Conservation (phyloP, 2,888 invertebrate species). For the Tinea pellionella region DNA sequence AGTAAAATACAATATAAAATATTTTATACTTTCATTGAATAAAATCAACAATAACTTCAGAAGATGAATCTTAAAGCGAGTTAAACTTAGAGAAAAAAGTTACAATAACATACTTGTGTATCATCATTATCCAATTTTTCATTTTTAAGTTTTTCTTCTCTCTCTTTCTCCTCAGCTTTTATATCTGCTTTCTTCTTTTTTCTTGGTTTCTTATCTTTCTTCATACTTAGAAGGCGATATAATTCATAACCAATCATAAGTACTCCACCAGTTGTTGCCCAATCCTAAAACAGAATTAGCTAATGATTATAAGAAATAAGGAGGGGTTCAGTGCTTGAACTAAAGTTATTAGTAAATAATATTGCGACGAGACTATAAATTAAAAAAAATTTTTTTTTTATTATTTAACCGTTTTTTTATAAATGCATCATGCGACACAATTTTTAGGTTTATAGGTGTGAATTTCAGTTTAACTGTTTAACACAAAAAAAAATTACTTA, state of each 20-base stretch:
- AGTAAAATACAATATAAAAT: slow-evolving; percentile 13
- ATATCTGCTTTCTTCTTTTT: slow-evolving; percentile 59
- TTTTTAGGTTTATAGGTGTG: too few species aligned
- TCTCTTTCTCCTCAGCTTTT: slow-evolving; percentile 35
- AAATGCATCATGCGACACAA: too few species aligned
- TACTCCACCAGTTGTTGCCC: slow-evolving; percentile 91
- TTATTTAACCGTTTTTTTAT: too few species aligned
- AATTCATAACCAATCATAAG: slow-evolving; percentile 97
- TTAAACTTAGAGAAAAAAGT: too few species aligned
- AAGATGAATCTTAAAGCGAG: too few species aligned
- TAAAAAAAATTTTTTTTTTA: too few species aligned
- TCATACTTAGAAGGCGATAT: slow-evolving; percentile 89
- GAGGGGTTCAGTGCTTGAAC: not conserved
- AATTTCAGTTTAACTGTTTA: too few species aligned
- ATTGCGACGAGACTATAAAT: too few species aligned
- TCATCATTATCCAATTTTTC: slow-evolving; percentile 47
- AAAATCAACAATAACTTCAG: too few species aligned
- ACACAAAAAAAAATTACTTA: too few species aligned
- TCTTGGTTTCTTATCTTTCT: slow-evolving; percentile 72
- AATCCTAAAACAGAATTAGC: slow-evolving; percentile 72
- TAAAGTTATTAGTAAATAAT: not conserved
- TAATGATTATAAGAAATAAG: too few species aligned
- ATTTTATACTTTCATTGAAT: not conserved
- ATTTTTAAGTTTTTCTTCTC: slow-evolving; percentile 31
- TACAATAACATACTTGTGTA: slow-evolving; percentile 35